phyloP scores from a whole-genome alignment of 64 coral and sea anemone species.

The Catalaphyllia jardinei region DNA sequence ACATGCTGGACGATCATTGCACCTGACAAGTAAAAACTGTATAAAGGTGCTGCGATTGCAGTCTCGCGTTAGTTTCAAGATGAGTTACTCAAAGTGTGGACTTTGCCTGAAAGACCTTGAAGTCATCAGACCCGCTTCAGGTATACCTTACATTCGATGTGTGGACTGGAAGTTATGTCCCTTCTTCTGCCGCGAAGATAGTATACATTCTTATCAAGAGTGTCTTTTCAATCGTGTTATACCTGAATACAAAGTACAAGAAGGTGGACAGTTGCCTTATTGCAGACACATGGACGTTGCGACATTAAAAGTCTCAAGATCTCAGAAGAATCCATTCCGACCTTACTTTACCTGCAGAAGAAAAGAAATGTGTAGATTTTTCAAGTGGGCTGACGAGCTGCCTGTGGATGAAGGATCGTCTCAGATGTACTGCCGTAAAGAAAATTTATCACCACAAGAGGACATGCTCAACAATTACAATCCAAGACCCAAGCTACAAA shows the following conservation, averaged over 20 bases:
- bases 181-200: neutral
- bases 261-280: too few relatives aligned
- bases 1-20: too few relatives aligned
- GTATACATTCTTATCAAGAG: neutral
- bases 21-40: too few relatives aligned
- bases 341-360: slow-evolving; percentile 8
- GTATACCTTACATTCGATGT: slow-evolving; percentile 1
- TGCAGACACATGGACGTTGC: too few relatives aligned
- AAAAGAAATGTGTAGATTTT: neutral
- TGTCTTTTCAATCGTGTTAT: neutral
- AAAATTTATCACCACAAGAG: too few relatives aligned
- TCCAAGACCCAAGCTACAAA: too few relatives aligned
- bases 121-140: neutral
- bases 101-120: neutral
- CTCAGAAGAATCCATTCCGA: neutral
- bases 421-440: too few relatives aligned
- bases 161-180: neutral
- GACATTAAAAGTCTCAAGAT: neutral
- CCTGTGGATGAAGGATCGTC: neutral
- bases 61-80: neutral
- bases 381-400: neutral
- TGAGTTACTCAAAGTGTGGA: slow-evolving; percentile 12
- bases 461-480: too few relatives aligned
- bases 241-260: neutral
- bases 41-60: too few relatives aligned